Base-by-base conservation (phyloP, 2,113 vertebrate genomes). In the Megaleporinus macrocephalus region DNA sequence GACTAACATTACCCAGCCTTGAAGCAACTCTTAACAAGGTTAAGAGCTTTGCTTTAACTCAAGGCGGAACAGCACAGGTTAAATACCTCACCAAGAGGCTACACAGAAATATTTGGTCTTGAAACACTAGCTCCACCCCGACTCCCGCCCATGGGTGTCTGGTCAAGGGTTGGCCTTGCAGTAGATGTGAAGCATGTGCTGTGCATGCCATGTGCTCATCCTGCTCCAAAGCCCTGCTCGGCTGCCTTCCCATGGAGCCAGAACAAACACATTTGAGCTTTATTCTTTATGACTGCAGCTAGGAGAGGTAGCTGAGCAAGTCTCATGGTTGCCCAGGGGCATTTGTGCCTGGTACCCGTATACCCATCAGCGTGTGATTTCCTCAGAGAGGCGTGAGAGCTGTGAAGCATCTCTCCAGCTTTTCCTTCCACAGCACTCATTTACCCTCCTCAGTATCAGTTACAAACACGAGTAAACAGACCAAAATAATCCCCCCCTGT, bases 221-320 rank as follows among this genome's bases (percentile, higher is more conserved):
- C 30, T 30, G 15, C 73, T 72, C 57, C 9, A 13, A 57, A 30
- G 26, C 62, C 22, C 29, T 4, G 0, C 53, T 72, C 68, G 15
- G 61, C 59, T 75, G 47, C 49, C 63, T 78, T 63, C 26, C 44
- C 59, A 47, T 51, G 73, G 70, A 81, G 36, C 65, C 22, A 73
- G 57, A 36, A 68, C 70, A 79, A 83, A 51, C 70, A 78, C 12
- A 84, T 76, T 79, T 79, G 79, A 83, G 84, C 76, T 78, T 75
- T 76, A 87, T 85, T 87, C 66, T 66, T 84, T 59, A 68, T 79
- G 81, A 84, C 77, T 51, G 75, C 33, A 69, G 81, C 70, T 79
- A 62, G 57, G 76, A 78, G 68, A 77, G 59, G 61, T 62, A 47
- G 84, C 51, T 36, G 68, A 87, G 78, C 41, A n/a, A 75, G 66